These are phyloP conservation scores for Magallana gigas DNA, from an alignment of 1,140 invertebrate species.

Conservation along the genomic window DNA sequence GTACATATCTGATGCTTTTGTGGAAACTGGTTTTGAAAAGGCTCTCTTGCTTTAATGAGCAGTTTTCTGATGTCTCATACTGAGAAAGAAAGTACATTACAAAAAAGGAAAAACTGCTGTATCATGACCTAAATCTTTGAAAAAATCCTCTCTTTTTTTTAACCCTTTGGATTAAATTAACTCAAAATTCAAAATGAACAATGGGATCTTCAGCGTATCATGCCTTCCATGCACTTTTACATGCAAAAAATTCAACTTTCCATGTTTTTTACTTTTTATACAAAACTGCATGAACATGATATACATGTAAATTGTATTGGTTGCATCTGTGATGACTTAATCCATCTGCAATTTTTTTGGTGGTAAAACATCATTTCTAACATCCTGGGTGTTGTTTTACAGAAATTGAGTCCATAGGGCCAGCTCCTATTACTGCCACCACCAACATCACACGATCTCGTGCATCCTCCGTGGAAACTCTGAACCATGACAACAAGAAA, in stretches of 20 bases:
- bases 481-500: slow-evolving; percentile 27
- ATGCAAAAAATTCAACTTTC: neutral
- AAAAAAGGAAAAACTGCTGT: neutral
- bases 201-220: neutral
- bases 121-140: neutral
- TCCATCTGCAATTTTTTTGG: no score
- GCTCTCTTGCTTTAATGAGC: neutral
- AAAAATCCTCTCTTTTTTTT: neutral
- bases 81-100: neutral
- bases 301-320: no score
- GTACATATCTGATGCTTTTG: neutral
- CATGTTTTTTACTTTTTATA: neutral
- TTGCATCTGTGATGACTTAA: no score
- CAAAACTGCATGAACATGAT: neutral
- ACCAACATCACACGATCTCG: neutral
- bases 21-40: neutral
- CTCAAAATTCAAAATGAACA: neutral
- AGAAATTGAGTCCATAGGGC: slow-evolving; percentile 24
- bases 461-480: slow-evolving; percentile 23
- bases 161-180: neutral
- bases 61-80: neutral
- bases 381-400: neutral
- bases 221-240: neutral
- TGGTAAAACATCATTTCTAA: neutral
- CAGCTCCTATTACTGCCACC: slow-evolving; percentile 11